Evolutionary conservation across 2,113 vertebrate genomes (phyloP).

Genomic region (Emydocephalus ijimae): DNA sequence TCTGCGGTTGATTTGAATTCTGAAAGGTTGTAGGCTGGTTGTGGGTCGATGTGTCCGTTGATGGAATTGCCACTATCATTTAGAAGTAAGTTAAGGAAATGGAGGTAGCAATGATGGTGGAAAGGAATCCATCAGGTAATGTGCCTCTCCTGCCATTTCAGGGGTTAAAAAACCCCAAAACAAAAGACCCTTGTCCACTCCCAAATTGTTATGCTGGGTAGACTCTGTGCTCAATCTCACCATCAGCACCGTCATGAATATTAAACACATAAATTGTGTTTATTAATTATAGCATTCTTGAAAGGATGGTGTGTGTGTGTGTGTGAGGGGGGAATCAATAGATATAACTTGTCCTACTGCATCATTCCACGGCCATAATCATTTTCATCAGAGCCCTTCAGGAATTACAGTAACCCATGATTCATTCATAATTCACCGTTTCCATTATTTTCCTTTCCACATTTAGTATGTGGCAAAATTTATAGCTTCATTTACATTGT

Average conservation of each 20-base stretch:
- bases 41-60: too few species aligned
- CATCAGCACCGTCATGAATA: conserved; percentile 55
- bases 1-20: too few species aligned
- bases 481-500: conserved; percentile 84
- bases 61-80: not conserved
- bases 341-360: conserved; percentile 63
- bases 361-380: conserved; percentile 70
- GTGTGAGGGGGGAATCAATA: conserved; percentile 54
- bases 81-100: conserved; percentile 55
- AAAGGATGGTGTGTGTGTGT: conserved; percentile 42
- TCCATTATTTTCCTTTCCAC: conserved; percentile 79
- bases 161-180: conserved; percentile 25
- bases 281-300: conserved; percentile 61
- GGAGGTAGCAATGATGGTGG: not conserved
- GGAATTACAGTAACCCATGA: conserved; percentile 78
- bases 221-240: conserved; percentile 48
- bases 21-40: too few species aligned
- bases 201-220: conserved; percentile 47
- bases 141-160: conserved; percentile 25
- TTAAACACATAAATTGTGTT: conserved; percentile 48
- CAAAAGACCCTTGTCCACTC: conserved; percentile 28
- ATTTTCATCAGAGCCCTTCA: conserved; percentile 75
- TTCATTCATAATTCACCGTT: conserved; percentile 86
- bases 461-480: conserved; percentile 76
- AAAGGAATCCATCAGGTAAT: conserved; percentile 45